Base-by-base conservation (phyloP, 1,140 invertebrate genomes). In the Tetranychus cinnabarinus region DNA sequence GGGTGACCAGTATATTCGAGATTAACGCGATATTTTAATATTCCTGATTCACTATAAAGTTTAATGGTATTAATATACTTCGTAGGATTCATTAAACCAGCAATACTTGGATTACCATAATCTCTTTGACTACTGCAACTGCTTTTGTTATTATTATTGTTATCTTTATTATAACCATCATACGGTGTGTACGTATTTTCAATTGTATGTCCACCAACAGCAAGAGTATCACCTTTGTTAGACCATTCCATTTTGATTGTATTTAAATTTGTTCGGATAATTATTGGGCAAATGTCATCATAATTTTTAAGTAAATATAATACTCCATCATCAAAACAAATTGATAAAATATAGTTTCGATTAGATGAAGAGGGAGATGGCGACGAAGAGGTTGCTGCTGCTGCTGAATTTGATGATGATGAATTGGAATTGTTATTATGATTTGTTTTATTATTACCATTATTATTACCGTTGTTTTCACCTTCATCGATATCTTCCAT, bases 401-500 rank as follows among this genome's bases (percentile, higher is more conserved):
- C 23, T 50, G 48, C 6, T 10, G 4, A 4, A 50, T 50, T 50
- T 50, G 15, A 50, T 50, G 6, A 31, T 23, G 13, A 15, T 50
- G 4, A 50, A 6, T 31, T 50, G 6, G 6, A 15, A 10, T 15
- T 23, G 31, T 31, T 5, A 23, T 10, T 50, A 31, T 50, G 6
- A 15, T 23, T 50, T 1, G 13, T 15, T 10, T 23, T 10, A 15
- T 50, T 50, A 15, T 50, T 50, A 10, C 10, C 3, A 58, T 46
- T 46, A 42, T 42, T 46, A 34, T 23, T n/a, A 46, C n/a, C 36
- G 13, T 15, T 31, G 6, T 33, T 45, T 8, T 23, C 58, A 58
- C 78, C 77, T 58, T 85, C 82, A 64, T 90, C 86, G 34, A 81
- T 82, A 72, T 95, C 90, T 70, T 93, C 90, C 88, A 97, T 93